phyloP scores from a whole-genome alignment of 1,140 invertebrate species.

The Neodiprion lecontei region DNA sequence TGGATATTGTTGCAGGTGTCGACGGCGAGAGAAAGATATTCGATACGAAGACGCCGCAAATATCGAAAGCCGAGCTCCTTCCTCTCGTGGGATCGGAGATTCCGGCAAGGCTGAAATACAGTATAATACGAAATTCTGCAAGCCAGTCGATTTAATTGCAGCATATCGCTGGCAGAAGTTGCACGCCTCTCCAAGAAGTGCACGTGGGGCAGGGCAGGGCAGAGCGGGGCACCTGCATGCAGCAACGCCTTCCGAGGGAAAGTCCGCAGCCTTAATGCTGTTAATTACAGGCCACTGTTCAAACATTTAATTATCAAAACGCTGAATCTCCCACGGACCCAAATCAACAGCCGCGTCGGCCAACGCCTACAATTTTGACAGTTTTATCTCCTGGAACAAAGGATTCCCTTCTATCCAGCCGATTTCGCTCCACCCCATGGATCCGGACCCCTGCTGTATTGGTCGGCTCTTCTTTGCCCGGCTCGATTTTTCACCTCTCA shows the following conservation, averaged over 20 bases:
- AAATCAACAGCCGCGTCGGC: constrained; percentile 30
- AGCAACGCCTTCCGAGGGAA: constrained; percentile 15
- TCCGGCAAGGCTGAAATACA: no score
- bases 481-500: no score
- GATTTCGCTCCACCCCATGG: neutral
- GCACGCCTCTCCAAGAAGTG: constrained; percentile 30
- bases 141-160: constrained; percentile 54
- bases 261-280: constrained; percentile 41
- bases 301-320: constrained; percentile 49
- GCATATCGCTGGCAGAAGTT: constrained; percentile 43
- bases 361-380: constrained; percentile 20
- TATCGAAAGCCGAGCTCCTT: no score
- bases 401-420: neutral
- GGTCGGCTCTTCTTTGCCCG: no score
- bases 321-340: constrained; percentile 34
- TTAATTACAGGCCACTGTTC: constrained; percentile 52
- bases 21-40: no score
- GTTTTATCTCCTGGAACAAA: constrained; percentile 11
- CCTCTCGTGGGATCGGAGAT: no score
- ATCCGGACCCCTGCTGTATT: neutral
- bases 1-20: no score
- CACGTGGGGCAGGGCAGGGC: constrained; percentile 22
- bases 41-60: no score
- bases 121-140: constrained; percentile 27
- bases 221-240: constrained; percentile 8